A percentile compares a stretch with the other conserved stretches of the same genome.
Conservation (phyloP, 2,888 invertebrate species). For the Agriotes lineatus region DNA sequence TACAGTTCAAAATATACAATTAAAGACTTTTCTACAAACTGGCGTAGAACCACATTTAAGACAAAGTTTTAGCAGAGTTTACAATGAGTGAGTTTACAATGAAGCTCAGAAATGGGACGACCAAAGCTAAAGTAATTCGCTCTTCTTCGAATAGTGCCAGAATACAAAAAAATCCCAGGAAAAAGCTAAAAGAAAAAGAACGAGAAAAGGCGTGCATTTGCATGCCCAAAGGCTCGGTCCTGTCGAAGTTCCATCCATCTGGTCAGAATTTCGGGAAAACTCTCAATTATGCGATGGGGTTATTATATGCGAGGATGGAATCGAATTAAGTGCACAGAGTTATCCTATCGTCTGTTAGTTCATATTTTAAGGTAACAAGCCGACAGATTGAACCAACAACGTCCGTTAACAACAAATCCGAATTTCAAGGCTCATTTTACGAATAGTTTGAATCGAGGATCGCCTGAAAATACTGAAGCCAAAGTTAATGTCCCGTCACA, state of each 20-base stretch:
- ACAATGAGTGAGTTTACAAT: constrained; percentile 48
- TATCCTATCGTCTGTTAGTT: constrained; percentile 79
- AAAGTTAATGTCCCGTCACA: constrained; percentile 72
- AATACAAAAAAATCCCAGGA: constrained; percentile 32
- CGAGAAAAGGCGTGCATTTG: constrained; percentile 71
- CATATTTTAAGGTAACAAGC: constrained; percentile 72
- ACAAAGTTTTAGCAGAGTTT: constrained; percentile 27
- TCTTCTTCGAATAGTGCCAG: constrained; percentile 33
- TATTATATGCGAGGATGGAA: constrained; percentile 74
- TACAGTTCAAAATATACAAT: constrained; percentile 43
- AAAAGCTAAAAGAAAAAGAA: constrained; percentile 58
- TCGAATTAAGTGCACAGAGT: constrained; percentile 76
- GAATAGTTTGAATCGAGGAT: constrained; percentile 74
- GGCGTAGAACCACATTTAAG: constrained; percentile 49
- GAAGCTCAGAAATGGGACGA: constrained; percentile 49
- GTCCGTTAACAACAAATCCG: background rate
- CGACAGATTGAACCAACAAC: too few relatives aligned
- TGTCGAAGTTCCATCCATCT: constrained; percentile 75
- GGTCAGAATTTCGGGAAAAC: constrained; percentile 76
- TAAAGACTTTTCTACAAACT: constrained; percentile 32
- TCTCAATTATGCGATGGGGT: constrained; percentile 79
- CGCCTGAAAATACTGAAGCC: constrained; percentile 73
- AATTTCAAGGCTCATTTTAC: constrained; percentile 73
- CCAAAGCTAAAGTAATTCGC: constrained; percentile 46
- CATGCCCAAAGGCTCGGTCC: constrained; percentile 72